phyloP scores from a whole-genome alignment of 2,797 vertebrate genomes.

The Girardinus metallicus region DNA sequence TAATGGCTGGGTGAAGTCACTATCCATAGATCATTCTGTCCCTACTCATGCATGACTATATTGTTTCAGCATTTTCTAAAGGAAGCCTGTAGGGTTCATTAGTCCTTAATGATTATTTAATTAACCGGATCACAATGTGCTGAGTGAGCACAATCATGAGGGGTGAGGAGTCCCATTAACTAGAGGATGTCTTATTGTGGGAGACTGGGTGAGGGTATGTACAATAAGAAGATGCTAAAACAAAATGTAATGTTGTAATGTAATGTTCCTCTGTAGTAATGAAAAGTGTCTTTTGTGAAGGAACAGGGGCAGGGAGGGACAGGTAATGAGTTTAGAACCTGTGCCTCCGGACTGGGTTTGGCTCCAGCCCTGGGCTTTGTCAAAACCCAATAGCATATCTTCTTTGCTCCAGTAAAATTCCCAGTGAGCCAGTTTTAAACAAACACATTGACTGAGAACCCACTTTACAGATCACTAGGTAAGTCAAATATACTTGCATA shows the following conservation, averaged over 20 bases:
- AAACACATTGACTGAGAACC: not conserved
- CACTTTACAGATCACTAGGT: not conserved
- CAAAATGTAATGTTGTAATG: not conserved
- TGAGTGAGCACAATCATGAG: conserved; percentile 48
- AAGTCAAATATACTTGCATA: not conserved
- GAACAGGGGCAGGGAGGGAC: not conserved
- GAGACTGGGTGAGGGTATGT: conserved; percentile 13
- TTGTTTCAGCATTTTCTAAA: conserved; percentile 29
- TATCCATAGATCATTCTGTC: conserved; percentile 8
- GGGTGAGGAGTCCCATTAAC: conserved; percentile 32
- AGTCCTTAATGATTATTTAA: conserved; percentile 51
- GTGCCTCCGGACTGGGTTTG: not conserved
- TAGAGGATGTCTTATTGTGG: conserved; percentile 19
- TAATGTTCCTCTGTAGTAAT: not conserved
- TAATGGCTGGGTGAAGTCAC: not conserved
- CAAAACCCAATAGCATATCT: not conserved
- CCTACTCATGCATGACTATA: conserved; percentile 2
- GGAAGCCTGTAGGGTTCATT: conserved; percentile 24
- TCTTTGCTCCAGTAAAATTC: not conserved
- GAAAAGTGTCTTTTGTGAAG: not conserved
- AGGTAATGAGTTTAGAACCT: not conserved
- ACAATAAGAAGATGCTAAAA: not conserved
- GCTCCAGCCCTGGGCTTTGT: not conserved
- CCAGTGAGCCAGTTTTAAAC: not conserved
- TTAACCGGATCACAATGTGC: conserved; percentile 36